These are phyloP conservation scores for Paguma larvata DNA, from an alignment of 2,797 vertebrate genomes.

Conservation along the genomic window DNA sequence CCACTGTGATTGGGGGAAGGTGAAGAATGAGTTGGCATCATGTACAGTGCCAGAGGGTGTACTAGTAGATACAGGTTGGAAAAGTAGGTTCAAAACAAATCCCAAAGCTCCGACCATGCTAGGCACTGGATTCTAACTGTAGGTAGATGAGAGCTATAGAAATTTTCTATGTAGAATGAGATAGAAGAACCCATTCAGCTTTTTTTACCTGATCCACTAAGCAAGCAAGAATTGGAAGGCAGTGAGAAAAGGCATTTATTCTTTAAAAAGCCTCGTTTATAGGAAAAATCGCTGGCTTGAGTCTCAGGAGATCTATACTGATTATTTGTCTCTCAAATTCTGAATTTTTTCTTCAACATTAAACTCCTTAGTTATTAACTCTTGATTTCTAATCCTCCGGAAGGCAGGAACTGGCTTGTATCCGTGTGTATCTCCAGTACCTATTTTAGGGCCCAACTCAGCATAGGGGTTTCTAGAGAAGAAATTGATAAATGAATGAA, in stretches of 20 bases:
- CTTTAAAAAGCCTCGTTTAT: background rate
- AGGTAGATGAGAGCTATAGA: background rate
- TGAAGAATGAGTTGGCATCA: background rate
- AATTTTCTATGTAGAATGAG: background rate
- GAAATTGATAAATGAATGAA: background rate
- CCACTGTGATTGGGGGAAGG: background rate
- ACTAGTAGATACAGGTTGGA: background rate
- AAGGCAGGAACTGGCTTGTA: background rate
- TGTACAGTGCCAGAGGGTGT: background rate
- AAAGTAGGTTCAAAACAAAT: background rate
- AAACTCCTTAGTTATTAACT: conserved; percentile 4
- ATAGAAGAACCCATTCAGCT: background rate
- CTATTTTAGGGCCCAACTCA: background rate
- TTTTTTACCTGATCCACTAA: background rate
- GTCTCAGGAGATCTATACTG: background rate
- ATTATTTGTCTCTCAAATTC: background rate
- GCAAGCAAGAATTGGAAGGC: background rate
- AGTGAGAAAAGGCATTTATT: background rate
- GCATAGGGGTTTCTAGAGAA: background rate
- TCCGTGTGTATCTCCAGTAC: background rate
- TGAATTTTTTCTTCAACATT: background rate
- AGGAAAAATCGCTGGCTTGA: background rate
- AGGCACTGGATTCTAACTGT: background rate
- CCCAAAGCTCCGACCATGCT: background rate
- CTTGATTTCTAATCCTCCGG: background rate